phyloP scores from a whole-genome alignment of 2,888 invertebrate genomes.

The Eretmocerus hayati region DNA sequence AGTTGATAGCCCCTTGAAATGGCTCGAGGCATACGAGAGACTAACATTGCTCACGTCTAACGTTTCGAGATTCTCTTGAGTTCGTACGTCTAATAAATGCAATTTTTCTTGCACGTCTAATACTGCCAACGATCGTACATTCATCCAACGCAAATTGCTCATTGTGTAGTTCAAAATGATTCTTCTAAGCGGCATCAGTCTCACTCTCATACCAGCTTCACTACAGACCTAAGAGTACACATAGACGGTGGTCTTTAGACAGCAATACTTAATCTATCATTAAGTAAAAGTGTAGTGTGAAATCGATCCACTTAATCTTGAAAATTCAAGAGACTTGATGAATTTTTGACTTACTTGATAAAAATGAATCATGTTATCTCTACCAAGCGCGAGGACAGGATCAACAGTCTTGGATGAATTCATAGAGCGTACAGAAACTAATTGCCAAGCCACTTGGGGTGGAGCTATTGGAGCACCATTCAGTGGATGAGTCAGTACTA shows the following conservation, averaged over 20 bases:
- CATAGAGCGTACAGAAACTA: conserved; percentile 73
- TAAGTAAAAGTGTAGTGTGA: no score
- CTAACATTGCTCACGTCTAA: conserved; percentile 74
- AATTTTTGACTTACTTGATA: conserved; percentile 58
- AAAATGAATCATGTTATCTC: conserved; percentile 78
- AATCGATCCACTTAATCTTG: no score
- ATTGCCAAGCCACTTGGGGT: conserved; percentile 89
- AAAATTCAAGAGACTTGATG: no score
- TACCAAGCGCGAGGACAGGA: conserved; percentile 83
- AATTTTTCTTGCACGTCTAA: conserved; percentile 81
- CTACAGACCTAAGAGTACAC: conserved; percentile 48
- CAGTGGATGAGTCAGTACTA: conserved; percentile 70
- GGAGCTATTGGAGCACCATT: conserved; percentile 66
- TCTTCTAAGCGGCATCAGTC: conserved; percentile 62
- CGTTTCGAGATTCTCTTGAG: conserved; percentile 77
- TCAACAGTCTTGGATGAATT: conserved; percentile 62
- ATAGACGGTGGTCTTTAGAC: no score
- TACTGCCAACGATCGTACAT: conserved; percentile 73
- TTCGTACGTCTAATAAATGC: conserved; percentile 81
- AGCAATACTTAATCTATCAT: no score
- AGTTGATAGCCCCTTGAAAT: conserved; percentile 86
- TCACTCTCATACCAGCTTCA: conserved; percentile 51
- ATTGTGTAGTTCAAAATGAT: conserved; percentile 65
- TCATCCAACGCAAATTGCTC: conserved; percentile 74
- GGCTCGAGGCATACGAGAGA: conserved; percentile 79